Conservation (phyloP, 37 sponge, comb jelly and placozoan species). For the Ianthella basta region DNA sequence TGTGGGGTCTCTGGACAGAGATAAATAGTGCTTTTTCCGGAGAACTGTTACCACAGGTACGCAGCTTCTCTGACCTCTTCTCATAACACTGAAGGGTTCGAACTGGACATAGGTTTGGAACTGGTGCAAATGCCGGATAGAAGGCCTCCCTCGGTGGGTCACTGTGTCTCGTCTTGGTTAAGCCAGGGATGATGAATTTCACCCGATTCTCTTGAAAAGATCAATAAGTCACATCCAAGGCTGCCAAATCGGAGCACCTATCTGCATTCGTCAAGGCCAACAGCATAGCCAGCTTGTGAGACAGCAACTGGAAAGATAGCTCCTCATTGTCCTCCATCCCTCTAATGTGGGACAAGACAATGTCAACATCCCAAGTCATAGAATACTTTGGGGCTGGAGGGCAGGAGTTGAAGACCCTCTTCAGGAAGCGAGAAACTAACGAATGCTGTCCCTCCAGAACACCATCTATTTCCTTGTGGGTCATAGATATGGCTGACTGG, state of each 20-base stretch:
- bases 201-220: background rate
- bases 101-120: conserved; percentile 35
- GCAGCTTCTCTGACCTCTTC: background rate
- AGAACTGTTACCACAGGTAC: background rate
- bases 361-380: conserved; percentile 23
- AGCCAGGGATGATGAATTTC: conserved; percentile 21
- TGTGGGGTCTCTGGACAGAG: conserved; percentile 17
- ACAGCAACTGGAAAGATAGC: background rate
- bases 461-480: conserved; percentile 36
- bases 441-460: conserved; percentile 21
- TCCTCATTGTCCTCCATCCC: background rate
- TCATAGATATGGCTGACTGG: conserved; percentile 33
- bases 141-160: conserved; percentile 17
- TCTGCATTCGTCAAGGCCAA: conserved; percentile 45
- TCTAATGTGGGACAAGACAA: background rate
- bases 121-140: background rate
- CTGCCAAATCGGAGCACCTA: conserved; percentile 23
- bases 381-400: conserved; percentile 40
- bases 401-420: conserved; percentile 31
- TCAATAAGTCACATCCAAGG: conserved; percentile 15
- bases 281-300: conserved; percentile 33
- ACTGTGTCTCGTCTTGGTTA: conserved; percentile 32
- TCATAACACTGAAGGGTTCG: background rate
- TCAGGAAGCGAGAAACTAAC: conserved; percentile 8
- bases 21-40: conserved; percentile 29